Conservation (phyloP, 2,888 invertebrate genomes). For the Amitus sp. region DNA sequence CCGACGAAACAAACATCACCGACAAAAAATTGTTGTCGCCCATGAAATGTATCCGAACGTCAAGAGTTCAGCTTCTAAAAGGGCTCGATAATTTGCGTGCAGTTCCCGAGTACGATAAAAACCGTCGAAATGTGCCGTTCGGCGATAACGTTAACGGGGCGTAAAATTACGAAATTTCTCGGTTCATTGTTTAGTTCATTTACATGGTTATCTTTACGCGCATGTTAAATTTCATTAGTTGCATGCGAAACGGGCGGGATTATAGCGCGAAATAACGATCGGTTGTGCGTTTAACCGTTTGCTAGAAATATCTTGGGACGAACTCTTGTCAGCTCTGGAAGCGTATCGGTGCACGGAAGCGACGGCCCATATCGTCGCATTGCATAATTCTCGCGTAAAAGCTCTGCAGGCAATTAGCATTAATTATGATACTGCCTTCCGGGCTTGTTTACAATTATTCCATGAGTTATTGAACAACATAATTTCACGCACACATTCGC, state of each 20-base stretch:
- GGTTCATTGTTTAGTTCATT: conserved; percentile 30
- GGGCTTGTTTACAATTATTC: conserved; percentile 53
- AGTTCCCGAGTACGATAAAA: no score
- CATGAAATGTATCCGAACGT: no score
- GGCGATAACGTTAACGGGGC: conserved; percentile 9
- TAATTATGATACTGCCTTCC: conserved; percentile 54
- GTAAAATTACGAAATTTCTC: conserved; percentile 21
- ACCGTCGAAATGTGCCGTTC: not conserved
- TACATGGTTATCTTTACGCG: conserved; percentile 31
- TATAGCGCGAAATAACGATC: conserved; percentile 28
- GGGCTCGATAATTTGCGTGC: no score
- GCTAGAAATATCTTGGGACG: conserved; percentile 28
- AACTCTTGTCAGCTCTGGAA: conserved; percentile 17
- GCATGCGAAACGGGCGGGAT: conserved; percentile 21
- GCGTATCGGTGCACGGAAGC: conserved; percentile 22
- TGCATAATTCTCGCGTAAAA: conserved; percentile 25
- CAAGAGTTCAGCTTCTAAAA: no score
- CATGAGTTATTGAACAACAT: conserved; percentile 42
- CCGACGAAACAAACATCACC: conserved; percentile 2
- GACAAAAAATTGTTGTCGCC: no score
- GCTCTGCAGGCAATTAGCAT: conserved; percentile 51
- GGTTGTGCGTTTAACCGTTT: conserved; percentile 31
- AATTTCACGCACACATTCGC: conserved; percentile 45
- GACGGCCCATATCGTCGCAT: conserved; percentile 25
- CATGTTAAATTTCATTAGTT: conserved; percentile 35